phyloP scores from a whole-genome alignment of 2,888 invertebrate species.

The Bellardia pandia region DNA sequence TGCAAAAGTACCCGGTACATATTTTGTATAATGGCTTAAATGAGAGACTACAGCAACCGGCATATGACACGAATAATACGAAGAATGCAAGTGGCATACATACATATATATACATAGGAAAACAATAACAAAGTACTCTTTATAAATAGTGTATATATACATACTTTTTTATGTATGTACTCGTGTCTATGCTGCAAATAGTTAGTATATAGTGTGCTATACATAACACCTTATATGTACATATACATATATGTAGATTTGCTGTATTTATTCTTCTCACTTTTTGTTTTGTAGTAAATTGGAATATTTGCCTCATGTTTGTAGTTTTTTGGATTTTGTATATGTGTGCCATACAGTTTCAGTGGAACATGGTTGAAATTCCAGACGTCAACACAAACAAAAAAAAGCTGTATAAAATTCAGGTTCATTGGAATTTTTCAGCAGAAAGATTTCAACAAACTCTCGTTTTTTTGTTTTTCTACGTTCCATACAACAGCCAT shows the following conservation, averaged over 20 bases:
- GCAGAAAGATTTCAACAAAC: conserved; percentile 22
- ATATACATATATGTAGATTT: neutral
- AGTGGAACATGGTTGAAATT: conserved; percentile 31
- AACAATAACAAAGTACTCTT: neutral
- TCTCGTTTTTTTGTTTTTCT: conserved; percentile 44
- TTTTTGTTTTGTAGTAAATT: conserved; percentile 58
- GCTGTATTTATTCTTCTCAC: neutral
- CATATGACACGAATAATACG: conserved; percentile 37
- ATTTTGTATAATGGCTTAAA: conserved; percentile 10
- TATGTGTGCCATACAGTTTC: conserved; percentile 17
- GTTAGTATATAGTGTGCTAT: conserved; percentile 8
- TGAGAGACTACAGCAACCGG: conserved; percentile 55
- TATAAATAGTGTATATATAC: too few relatives aligned
- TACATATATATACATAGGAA: neutral
- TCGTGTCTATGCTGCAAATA: neutral
- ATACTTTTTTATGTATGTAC: too few relatives aligned
- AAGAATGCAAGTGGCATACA: neutral
- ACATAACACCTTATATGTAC: conserved; percentile 8
- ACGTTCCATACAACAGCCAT: neutral
- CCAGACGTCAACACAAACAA: conserved; percentile 12
- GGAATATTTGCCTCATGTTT: conserved; percentile 42
- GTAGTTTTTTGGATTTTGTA: conserved; percentile 35
- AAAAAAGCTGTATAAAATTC: conserved; percentile 63
- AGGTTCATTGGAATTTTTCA: conserved; percentile 74
- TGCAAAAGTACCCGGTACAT: conserved; percentile 12